Evolutionary conservation across 2,113 vertebrate species (phyloP), one percentile per base, ranked within the genome.

Genomic region (Cyprinodon variegatus): DNA sequence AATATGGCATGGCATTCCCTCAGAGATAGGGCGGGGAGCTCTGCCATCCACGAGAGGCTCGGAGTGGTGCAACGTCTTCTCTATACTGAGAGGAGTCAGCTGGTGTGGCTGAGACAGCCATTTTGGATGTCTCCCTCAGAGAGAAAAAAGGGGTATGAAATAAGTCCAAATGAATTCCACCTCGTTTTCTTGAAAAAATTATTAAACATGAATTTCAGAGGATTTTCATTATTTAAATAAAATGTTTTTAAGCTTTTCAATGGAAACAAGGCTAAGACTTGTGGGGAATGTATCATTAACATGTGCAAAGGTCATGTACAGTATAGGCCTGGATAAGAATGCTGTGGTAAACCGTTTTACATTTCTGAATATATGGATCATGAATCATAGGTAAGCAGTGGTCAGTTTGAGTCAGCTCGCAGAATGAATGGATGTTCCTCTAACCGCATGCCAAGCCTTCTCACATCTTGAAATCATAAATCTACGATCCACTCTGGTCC

Each of bases 401-500:
- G 86, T 86, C 88, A 82, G 74, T 86, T 74, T 85, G 78, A 86
- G 72, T 80, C 74, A 81, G 74, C 53, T 74, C 65, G 74, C 63
- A 20, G 59, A 77, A 74, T 79, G 78, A 90, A 88, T 41, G 77
- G 86, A 82, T 74, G 86, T 60, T n/a, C 72, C 78, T 86, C 68
- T 65, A 78, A 71, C 65, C 59, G 78, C 72, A 59, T 53, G 74
- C 84, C 77, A 86, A 75, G 8, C 72, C 65, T 36, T 65, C 63
- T 85, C 76, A 84, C 88, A 92, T 90, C 88, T 89, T 90, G 88
- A 92, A 90, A 75, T 86, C 76, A 85, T 90, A 88, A 89, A 90
- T 85, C 81, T 74, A 41, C 71, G 74, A 74, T 87, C 81, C 74
- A 68, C 73, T 68, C 77, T 39, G 65, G 70, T 75, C 67, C 70